Conservation (phyloP, 2,113 vertebrate genomes). For the Gobio gobio region DNA sequence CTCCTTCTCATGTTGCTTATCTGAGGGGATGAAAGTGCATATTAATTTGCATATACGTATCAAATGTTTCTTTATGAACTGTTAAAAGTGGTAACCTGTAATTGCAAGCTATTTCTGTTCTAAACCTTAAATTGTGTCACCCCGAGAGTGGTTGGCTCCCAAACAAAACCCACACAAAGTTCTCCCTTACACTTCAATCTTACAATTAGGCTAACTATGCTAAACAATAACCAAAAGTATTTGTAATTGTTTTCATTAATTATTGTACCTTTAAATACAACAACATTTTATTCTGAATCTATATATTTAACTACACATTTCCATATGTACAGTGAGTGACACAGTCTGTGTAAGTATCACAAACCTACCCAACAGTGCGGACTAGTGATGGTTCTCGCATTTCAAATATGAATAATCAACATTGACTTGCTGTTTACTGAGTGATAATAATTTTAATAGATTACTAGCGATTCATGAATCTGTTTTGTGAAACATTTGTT, state of each 20-base stretch:
- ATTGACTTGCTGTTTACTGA: not conserved
- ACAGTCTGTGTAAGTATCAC: not conserved
- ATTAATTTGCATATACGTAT: not conserved
- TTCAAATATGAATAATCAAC: not conserved
- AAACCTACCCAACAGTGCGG: not conserved
- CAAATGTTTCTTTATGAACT: not conserved
- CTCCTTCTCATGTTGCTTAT: slow-evolving; percentile 43
- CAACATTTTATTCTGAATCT: not conserved
- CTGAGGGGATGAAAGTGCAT: slow-evolving; percentile 5
- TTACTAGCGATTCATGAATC: not conserved
- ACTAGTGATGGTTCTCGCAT: not conserved
- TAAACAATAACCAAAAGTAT: not conserved
- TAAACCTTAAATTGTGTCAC: not conserved
- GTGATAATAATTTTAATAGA: not conserved
- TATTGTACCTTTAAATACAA: not conserved
- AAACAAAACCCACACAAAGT: not conserved
- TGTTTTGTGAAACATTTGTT: not conserved
- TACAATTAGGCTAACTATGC: not conserved
- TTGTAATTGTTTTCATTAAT: not conserved
- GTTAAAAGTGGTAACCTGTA: not conserved
- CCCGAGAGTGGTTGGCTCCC: not conserved
- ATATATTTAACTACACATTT: not conserved
- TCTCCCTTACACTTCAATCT: not conserved
- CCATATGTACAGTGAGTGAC: not conserved
- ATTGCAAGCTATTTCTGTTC: not conserved